Evolutionary conservation across 2,797 vertebrate genomes (phyloP).

Genomic region (Pempheris klunzingeri): DNA sequence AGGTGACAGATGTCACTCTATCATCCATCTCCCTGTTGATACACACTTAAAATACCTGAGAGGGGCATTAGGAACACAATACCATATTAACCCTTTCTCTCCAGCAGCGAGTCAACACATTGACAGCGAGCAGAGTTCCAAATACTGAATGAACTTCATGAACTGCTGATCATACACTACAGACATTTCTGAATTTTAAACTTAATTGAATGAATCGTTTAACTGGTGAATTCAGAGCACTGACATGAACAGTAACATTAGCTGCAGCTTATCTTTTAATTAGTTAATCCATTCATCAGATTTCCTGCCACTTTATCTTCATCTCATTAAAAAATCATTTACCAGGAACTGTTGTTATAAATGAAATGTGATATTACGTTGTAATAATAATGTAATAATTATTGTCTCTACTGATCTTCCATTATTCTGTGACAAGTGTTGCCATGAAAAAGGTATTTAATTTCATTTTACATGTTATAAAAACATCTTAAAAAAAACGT

Average conservation of each 20-base stretch:
- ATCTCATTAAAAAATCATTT: too few species aligned
- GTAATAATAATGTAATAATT: background rate
- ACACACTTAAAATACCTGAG: constrained; percentile 53
- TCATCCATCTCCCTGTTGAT: constrained; percentile 49
- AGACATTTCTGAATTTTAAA: background rate
- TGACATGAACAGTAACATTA: background rate
- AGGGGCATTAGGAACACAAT: constrained; percentile 48
- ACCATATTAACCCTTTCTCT: constrained; percentile 37
- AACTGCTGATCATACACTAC: background rate
- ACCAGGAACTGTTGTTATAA: background rate
- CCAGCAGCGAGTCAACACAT: constrained; percentile 17
- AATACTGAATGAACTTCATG: background rate
- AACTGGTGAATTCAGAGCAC: background rate
- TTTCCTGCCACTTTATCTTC: background rate
- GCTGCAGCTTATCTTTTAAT: background rate
- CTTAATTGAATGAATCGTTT: background rate
- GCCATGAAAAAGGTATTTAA: background rate
- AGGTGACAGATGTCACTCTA: constrained; percentile 55
- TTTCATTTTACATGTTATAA: accelerated
- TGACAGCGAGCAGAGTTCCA: constrained; percentile 5
- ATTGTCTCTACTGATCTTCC: background rate
- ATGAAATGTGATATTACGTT: background rate
- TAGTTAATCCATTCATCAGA: background rate
- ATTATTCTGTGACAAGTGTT: background rate
- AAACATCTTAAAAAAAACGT: background rate